These are phyloP conservation scores for Melanotaenia trifasciata DNA, from an alignment of 2,797 vertebrate species.

Conservation along the genomic window DNA sequence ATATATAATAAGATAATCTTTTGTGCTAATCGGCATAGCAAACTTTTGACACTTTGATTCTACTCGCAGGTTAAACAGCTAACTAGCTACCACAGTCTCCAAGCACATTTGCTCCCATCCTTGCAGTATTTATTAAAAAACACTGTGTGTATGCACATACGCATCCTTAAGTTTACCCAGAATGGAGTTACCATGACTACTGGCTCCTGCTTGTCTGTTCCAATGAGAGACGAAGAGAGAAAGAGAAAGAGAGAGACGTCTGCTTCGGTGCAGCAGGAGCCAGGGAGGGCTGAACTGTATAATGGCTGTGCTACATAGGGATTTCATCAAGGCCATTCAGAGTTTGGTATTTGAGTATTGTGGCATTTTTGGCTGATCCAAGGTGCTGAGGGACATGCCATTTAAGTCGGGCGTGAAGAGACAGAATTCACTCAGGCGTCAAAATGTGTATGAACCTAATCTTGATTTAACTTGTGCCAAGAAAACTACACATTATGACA, in stretches of 20 bases:
- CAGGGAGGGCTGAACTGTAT: constrained; percentile 67
- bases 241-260: constrained; percentile 49
- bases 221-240: constrained; percentile 45
- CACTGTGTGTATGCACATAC: constrained; percentile 39
- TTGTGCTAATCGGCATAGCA: not conserved
- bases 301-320: constrained; percentile 70
- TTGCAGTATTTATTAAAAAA: constrained; percentile 71
- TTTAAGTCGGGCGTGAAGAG: constrained; percentile 40
- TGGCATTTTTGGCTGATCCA: constrained; percentile 56
- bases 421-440: constrained; percentile 34
- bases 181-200: constrained; percentile 84
- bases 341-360: constrained; percentile 66
- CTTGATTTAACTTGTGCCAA: constrained; percentile 41
- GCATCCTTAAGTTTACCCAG: constrained; percentile 78
- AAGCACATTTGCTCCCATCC: constrained; percentile 36
- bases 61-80: constrained; percentile 19
- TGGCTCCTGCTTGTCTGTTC: constrained; percentile 74
- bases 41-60: not conserved
- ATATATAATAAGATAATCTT: too few relatives aligned
- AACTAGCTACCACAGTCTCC: constrained; percentile 45
- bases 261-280: constrained; percentile 48
- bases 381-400: constrained; percentile 57
- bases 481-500: constrained; percentile 18
- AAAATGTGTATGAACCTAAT: constrained; percentile 23
- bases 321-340: constrained; percentile 83